Evolutionary conservation across 1,140 invertebrate genomes (phyloP).

Genomic region (Bombus affinis): DNA sequence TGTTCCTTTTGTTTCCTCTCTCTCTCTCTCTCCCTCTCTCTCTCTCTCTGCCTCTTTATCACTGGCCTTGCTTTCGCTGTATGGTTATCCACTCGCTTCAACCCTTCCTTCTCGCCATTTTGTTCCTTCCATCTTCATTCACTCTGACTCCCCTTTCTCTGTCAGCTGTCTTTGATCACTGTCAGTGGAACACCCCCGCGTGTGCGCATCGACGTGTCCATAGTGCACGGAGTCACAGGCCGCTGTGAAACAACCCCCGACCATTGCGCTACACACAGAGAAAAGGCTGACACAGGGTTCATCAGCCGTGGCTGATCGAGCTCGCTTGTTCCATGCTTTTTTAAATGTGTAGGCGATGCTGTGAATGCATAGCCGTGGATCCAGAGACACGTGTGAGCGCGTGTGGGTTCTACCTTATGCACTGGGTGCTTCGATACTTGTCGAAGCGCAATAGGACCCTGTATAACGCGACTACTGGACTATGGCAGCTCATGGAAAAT

Average conservation of each 20-base stretch:
- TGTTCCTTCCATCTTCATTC: not conserved
- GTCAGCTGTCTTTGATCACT: constrained; percentile 27
- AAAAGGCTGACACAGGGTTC: constrained; percentile 51
- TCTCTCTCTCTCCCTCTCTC: not conserved
- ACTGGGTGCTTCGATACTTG: not conserved
- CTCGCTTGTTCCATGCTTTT: constrained; percentile 34
- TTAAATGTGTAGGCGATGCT: constrained; percentile 27
- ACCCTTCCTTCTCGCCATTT: not conserved
- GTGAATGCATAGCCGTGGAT: not conserved
- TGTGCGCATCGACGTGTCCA: constrained; percentile 12
- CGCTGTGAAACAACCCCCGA: constrained; percentile 16
- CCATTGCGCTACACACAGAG: not conserved
- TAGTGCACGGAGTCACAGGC: constrained; percentile 25
- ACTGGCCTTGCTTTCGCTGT: not conserved
- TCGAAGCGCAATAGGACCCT: not conserved
- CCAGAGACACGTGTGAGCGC: not conserved
- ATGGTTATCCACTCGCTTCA: not conserved
- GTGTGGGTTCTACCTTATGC: not conserved
- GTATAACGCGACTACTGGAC: no score
- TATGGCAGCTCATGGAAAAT: no score
- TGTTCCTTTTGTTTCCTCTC: not conserved
- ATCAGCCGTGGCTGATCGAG: constrained; percentile 61
- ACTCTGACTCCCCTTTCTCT: not conserved
- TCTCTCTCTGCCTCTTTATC: not conserved
- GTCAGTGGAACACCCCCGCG: not conserved